Base-by-base conservation (phyloP, 2,797 vertebrate species). In the Rhinella marina region DNA sequence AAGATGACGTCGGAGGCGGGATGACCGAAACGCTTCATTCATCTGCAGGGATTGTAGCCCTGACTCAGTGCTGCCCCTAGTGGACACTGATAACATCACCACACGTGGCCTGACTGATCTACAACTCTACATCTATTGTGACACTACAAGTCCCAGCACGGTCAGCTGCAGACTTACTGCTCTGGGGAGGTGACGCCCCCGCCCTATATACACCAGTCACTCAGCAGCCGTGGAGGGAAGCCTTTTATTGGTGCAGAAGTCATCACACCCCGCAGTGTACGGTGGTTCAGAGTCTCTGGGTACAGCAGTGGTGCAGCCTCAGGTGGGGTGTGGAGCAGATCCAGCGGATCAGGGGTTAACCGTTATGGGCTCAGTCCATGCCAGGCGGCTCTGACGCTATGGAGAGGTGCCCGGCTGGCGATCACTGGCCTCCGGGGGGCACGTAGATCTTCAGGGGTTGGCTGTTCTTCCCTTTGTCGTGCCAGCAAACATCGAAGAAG, bases 401-500 rank as follows among this genome's bases (percentile, higher is more conserved):
- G 32, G 64, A 72, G 41, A 41, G 5, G 68, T 7, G 57, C 11
- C 41, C 1, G 27, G 81, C 1, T 29, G 81, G 66, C 29, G 10
- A 59, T 41, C 56, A 61, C 11, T 66, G 82, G 68, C 32, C 25
- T 7, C 29, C 23, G 2, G 48, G 21, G 7, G 83, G 61, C 13
- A 54, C 41, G 19, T 82, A 90, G 61, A 91, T 62, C 62, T 91
- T 57, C 88, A 94, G 85, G 0, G 94, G 93, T 57, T 94, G 94
- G 3, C 89, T 29, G 5, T 94, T 94, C 87, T 93, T 93, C 76
- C 94, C 94, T 88, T 94, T 94, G 90, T 94, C 94, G 0, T 94
- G 94, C 94, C 94, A 94, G 90, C 94, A 94, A 81, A 93, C 93
- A 13, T 94, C 94, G 11, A 94, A 94, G 88, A 94, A 93, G 1